phyloP scores from a whole-genome alignment of 1,140 invertebrate genomes.

The Pinna nobilis region DNA sequence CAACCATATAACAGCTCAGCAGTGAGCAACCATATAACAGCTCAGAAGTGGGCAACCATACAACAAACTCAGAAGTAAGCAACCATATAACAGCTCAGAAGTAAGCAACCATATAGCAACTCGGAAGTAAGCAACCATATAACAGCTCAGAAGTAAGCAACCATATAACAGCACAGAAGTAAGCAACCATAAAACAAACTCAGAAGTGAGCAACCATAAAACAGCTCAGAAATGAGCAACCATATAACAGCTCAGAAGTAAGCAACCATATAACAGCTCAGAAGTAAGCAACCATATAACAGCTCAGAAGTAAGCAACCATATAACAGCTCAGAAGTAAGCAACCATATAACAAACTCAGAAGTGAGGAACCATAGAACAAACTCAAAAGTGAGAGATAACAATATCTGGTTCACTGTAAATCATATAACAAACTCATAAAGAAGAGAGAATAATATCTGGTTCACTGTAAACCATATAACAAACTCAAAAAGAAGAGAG shows the following conservation, averaged over 20 bases:
- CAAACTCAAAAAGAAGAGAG: too few species aligned
- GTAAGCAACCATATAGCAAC: too few species aligned
- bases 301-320: neutral
- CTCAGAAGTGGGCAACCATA: neutral
- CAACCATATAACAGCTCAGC: neutral
- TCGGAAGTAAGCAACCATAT: too few species aligned
- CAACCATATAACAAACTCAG: too few species aligned
- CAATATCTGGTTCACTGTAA: too few species aligned
- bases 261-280: too few species aligned
- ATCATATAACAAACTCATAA: too few species aligned
- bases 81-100: neutral
- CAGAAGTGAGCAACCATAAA: neutral
- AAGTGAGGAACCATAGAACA: too few species aligned
- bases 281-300: neutral
- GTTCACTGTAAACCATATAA: too few species aligned
- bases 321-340: neutral
- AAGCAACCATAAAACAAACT: neutral
- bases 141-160: neutral
- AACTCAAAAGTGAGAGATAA: too few species aligned
- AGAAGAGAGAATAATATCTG: too few species aligned
- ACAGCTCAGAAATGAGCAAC: neutral
- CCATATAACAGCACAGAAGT: neutral
- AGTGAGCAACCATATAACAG: neutral
- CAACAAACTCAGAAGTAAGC: neutral
- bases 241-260: neutral